A percentile compares a stretch with the other conserved stretches of the same genome.
Conservation (phyloP, 2,797 vertebrate genomes). For the Rhinatrema bivittatum region DNA sequence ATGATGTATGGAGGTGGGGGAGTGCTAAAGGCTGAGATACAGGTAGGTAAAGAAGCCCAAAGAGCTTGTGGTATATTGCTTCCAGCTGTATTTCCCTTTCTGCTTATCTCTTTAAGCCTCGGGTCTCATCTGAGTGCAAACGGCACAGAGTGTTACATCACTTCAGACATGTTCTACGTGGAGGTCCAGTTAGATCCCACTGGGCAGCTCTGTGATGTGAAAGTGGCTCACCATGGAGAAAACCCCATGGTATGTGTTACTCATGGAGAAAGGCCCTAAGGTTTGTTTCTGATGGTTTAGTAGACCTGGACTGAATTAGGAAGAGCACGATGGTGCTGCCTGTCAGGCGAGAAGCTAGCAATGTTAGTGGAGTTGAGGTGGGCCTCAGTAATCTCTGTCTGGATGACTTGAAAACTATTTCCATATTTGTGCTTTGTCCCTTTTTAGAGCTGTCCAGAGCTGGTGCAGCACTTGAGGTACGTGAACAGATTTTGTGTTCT, state of each 20-base stretch:
- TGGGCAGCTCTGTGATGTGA: conserved; percentile 91
- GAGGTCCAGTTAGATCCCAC: conserved; percentile 86
- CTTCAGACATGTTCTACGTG: conserved; percentile 96
- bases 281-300: accelerated
- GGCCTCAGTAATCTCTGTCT: no score
- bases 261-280: not conserved
- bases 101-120: no score
- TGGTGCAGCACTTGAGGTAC: conserved; percentile 91
- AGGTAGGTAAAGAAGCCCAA: no score
- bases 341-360: no score
- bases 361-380: no score
- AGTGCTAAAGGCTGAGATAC: no score
- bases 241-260: conserved; percentile 82
- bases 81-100: no score
- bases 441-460: conserved; percentile 84
- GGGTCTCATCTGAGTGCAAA: conserved; percentile 90
- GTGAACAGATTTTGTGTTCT: not conserved
- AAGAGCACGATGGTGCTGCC: no score
- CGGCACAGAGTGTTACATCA: conserved; percentile 96
- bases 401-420: no score
- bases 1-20: no score
- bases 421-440: conserved; percentile 11
- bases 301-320: not conserved
- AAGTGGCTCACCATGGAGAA: conserved; percentile 96
- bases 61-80: no score